Evolutionary conservation across 2,113 vertebrate species (phyloP).

Genomic region (Hirundichthys speculiger): DNA sequence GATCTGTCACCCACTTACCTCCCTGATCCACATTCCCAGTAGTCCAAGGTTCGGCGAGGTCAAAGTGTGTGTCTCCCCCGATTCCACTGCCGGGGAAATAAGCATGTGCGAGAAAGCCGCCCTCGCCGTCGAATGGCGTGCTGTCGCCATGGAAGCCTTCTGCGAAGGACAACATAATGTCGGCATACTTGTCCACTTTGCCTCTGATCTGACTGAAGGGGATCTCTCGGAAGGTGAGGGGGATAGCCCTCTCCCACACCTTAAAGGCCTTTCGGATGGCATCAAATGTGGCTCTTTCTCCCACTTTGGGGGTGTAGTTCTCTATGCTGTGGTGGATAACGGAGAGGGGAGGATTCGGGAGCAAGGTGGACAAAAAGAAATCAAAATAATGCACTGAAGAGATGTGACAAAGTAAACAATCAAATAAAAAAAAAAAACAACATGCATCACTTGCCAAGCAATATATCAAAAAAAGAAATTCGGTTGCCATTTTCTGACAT

Average conservation of each 20-base stretch:
- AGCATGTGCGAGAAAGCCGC: conserved; percentile 91
- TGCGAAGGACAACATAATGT: conserved; percentile 93
- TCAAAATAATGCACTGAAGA: background rate
- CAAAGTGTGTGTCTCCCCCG: conserved; percentile 93
- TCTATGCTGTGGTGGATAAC: conserved; percentile 76
- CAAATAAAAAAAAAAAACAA: too few species aligned
- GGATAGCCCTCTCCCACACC: conserved; percentile 86
- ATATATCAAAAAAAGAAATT: too few species aligned
- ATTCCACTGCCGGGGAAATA: conserved; percentile 91
- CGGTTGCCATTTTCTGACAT: too few species aligned
- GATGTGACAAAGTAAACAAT: too few species aligned
- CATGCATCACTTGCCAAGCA: too few species aligned
- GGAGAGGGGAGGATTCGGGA: background rate
- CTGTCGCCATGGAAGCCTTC: conserved; percentile 93
- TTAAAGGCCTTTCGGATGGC: conserved; percentile 90
- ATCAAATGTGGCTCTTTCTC: conserved; percentile 82
- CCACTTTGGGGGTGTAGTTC: conserved; percentile 86
- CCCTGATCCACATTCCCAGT: conserved; percentile 83
- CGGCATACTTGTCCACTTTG: conserved; percentile 85
- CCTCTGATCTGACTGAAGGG: conserved; percentile 84
- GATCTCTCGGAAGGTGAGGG: conserved; percentile 88
- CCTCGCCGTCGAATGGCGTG: conserved; percentile 91
- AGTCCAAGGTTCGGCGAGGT: conserved; percentile 91
- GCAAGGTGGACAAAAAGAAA: too few species aligned
- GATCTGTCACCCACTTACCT: conserved; percentile 71